Conservation (phyloP, 2,113 vertebrate genomes). For the Gopherus evgoodei region DNA sequence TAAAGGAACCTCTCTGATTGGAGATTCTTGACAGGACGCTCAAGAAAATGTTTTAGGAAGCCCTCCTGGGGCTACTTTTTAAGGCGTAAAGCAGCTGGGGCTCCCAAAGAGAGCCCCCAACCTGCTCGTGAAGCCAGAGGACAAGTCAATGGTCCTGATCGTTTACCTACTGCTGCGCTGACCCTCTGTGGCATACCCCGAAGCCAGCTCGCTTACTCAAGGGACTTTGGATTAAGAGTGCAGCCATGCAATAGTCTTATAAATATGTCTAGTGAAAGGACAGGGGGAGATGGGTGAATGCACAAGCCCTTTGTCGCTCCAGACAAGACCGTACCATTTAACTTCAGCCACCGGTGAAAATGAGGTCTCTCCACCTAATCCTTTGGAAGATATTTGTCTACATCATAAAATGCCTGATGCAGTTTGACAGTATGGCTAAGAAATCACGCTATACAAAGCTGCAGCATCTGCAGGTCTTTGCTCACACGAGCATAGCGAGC, state of each 20-base stretch:
- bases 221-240: background rate
- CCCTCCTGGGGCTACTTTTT: background rate
- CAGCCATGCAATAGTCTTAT: background rate
- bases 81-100: background rate
- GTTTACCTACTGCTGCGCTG: background rate
- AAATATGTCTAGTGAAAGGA: background rate
- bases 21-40: background rate
- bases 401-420: background rate
- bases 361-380: background rate
- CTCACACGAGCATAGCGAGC: background rate
- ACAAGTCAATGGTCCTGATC: background rate
- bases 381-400: background rate
- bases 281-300: background rate
- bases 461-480: background rate
- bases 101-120: background rate
- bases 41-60: background rate
- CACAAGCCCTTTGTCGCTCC: background rate
- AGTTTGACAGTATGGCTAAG: background rate
- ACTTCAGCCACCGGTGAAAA: background rate
- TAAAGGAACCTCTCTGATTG: background rate
- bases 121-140: background rate
- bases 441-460: background rate
- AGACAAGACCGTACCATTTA: background rate
- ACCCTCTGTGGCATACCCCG: background rate
- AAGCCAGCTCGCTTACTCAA: background rate